A percentile compares a stretch with the other conserved stretches of the same genome.
These are phyloP conservation scores for Acanthurus lineatus DNA, from an alignment of 2,797 vertebrate species.

Conservation along the genomic window DNA sequence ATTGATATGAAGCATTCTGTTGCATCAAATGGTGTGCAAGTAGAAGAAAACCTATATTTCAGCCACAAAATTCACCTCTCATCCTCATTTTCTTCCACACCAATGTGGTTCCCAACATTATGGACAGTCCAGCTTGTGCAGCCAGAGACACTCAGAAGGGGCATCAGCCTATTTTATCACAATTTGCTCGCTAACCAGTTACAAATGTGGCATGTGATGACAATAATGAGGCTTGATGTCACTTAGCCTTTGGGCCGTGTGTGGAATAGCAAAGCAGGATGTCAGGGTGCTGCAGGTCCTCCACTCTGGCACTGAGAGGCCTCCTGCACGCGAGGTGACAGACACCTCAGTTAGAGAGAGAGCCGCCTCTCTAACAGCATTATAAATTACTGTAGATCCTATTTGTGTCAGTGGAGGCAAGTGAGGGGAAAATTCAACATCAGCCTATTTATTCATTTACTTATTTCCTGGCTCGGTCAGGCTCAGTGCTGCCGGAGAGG, in stretches of 20 bases:
- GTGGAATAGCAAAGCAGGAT: constrained; percentile 89
- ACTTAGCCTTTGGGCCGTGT: constrained; percentile 88
- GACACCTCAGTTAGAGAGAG: constrained; percentile 82
- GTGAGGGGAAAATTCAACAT: constrained; percentile 86
- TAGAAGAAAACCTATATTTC: constrained; percentile 22
- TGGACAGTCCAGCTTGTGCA: constrained; percentile 83
- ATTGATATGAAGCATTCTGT: constrained; percentile 7
- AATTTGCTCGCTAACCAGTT: constrained; percentile 94
- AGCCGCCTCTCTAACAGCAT: constrained; percentile 83
- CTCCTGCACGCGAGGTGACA: constrained; percentile 81
- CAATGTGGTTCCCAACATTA: constrained; percentile 51
- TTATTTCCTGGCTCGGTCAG: constrained; percentile 78
- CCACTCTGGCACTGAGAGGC: constrained; percentile 66
- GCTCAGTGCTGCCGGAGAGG: constrained; percentile 67
- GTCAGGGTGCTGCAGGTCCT: constrained; percentile 75
- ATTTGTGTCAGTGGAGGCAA: constrained; percentile 86
- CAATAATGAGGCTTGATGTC: constrained; percentile 96
- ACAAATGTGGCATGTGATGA: constrained; percentile 97
- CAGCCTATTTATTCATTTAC: constrained; percentile 87
- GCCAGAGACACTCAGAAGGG: constrained; percentile 78
- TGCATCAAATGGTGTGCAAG: neutral
- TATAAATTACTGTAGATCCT: constrained; percentile 88
- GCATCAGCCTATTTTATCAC: constrained; percentile 92
- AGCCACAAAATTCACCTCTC: constrained; percentile 12
- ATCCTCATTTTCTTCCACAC: constrained; percentile 34